Percentiles rank a stretch among this genome's conserved stretches.
Conservation (phyloP, 2,888 invertebrate species). For the Dorcus hopei region DNA sequence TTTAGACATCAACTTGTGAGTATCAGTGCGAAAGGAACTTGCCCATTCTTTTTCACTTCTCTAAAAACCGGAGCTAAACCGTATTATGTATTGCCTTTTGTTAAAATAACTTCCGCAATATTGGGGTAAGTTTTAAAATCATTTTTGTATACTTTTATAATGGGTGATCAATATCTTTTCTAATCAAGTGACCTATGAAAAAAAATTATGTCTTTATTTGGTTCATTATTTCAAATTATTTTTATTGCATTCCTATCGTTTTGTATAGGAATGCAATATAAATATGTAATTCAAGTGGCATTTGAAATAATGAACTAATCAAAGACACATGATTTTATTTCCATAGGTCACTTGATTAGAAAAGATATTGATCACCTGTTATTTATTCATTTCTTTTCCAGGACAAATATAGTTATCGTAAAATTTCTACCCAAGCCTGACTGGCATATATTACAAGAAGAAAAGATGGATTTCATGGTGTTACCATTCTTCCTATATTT, state of each 20-base stretch:
- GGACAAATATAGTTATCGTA: background rate
- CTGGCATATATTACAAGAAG: constrained; percentile 36
- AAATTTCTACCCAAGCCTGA: constrained; percentile 36
- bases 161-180: too few relatives aligned
- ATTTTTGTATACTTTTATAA: background rate
- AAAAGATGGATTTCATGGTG: constrained; percentile 49
- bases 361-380: too few relatives aligned
- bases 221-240: too few relatives aligned
- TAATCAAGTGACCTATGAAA: too few relatives aligned
- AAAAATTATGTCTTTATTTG: too few relatives aligned
- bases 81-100: constrained; percentile 54
- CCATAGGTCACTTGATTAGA: too few relatives aligned
- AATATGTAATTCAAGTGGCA: too few relatives aligned
- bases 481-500: constrained; percentile 62
- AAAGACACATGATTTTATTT: too few relatives aligned
- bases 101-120: constrained; percentile 49
- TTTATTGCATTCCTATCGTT: too few relatives aligned
- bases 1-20: constrained; percentile 54
- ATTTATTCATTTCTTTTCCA: background rate
- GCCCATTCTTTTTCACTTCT: constrained; percentile 56
- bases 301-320: too few relatives aligned
- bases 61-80: constrained; percentile 60
- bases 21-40: constrained; percentile 45
- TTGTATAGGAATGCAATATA: too few relatives aligned
- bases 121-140: constrained; percentile 48